These are phyloP conservation scores for Clostera curtula DNA, from an alignment of 2,888 invertebrate genomes.

Conservation along the genomic window DNA sequence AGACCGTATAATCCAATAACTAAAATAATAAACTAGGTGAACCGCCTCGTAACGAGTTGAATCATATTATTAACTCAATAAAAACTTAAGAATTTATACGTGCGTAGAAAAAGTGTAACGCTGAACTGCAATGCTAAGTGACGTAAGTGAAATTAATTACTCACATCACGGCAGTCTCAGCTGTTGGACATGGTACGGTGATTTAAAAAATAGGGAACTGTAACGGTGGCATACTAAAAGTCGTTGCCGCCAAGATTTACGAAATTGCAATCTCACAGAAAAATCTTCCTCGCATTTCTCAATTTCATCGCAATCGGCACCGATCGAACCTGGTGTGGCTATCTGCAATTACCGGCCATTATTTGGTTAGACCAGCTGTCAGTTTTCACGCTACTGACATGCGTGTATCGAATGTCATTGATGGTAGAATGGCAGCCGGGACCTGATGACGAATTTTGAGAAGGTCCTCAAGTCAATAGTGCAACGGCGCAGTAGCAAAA, in stretches of 20 bases:
- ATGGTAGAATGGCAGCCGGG: too few species aligned
- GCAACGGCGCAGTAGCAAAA: too few species aligned
- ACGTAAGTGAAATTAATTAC: constrained; percentile 25
- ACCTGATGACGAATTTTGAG: too few species aligned
- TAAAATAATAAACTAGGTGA: constrained; percentile 17
- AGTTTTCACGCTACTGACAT: too few species aligned
- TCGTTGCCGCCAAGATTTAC: constrained; percentile 17
- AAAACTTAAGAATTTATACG: constrained; percentile 5
- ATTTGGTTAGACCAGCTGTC: too few species aligned
- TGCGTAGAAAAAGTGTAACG: constrained; percentile 18
- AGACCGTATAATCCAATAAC: constrained; percentile 9
- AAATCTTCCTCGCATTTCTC: constrained; percentile 15
- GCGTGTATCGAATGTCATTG: too few species aligned
- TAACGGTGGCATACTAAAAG: constrained; percentile 21
- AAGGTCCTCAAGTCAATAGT: constrained; percentile 3
- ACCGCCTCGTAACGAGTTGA: constrained; percentile 9
- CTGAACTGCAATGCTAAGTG: constrained; percentile 16
- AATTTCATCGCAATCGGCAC: too few species aligned
- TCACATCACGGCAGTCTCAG: constrained; percentile 26
- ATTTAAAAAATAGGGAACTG: constrained; percentile 24
- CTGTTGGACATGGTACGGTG: constrained; percentile 26
- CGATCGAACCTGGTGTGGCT: too few species aligned
- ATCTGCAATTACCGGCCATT: too few species aligned
- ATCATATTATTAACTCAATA: constrained; percentile 9
- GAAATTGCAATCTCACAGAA: constrained; percentile 14